Evolutionary conservation across 2,888 invertebrate genomes (phyloP).

Genomic region (Stenichneumon culpator): DNA sequence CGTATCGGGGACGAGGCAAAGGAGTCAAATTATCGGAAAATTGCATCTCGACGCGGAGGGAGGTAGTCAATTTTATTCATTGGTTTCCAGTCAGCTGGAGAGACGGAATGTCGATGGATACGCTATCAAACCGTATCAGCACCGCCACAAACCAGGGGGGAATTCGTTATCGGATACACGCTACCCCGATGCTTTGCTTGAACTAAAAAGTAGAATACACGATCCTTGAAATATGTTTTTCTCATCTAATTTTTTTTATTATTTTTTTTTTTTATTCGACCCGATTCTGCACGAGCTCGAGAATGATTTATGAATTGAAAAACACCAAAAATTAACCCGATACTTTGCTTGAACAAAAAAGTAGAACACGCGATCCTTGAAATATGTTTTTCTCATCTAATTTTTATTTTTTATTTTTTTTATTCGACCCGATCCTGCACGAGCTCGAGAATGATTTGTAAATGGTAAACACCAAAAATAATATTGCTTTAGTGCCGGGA

Average conservation of each 20-base stretch:
- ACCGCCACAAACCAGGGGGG: background rate
- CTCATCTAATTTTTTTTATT: background rate
- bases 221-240: background rate
- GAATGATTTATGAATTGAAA: too few relatives aligned
- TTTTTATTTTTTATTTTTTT: too few relatives aligned
- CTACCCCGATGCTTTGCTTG: background rate
- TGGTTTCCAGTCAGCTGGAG: conserved; percentile 13
- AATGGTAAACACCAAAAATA: too few relatives aligned
- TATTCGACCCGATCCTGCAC: background rate
- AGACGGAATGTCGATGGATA: background rate
- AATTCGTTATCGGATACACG: background rate
- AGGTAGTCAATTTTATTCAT: conserved; percentile 20
- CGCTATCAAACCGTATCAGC: background rate
- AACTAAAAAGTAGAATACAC: background rate
- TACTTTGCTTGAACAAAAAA: background rate
- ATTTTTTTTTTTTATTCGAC: too few relatives aligned
- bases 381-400: background rate
- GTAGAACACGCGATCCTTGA: background rate
- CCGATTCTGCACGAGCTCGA: background rate
- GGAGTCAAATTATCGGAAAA: conserved; percentile 25
- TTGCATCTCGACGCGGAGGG: background rate
- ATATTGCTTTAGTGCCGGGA: too few relatives aligned
- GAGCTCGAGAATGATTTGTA: background rate
- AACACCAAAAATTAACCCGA: too few relatives aligned
- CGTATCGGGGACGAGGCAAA: background rate